phyloP scores from a whole-genome alignment of 2,888 invertebrate genomes.

The Pediacus dermestoides region DNA sequence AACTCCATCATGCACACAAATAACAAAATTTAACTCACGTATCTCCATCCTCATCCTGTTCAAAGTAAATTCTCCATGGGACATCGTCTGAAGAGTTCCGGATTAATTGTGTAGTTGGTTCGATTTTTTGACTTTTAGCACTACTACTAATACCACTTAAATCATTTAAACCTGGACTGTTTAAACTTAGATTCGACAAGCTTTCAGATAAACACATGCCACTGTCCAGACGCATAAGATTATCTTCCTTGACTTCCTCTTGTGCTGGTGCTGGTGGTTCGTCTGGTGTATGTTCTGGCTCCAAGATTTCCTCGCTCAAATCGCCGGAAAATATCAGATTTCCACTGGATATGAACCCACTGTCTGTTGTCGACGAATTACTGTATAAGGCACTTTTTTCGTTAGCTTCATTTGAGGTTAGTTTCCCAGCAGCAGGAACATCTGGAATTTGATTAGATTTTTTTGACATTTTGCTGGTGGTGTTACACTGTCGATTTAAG shows the following conservation, averaged over 20 bases:
- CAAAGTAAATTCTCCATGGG: slow-evolving; percentile 63
- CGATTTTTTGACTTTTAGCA: no score
- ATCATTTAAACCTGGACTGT: slow-evolving; percentile 47
- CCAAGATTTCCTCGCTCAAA: slow-evolving; percentile 29
- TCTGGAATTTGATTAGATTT: slow-evolving; percentile 34
- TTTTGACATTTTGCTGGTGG: no score
- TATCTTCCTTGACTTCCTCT: slow-evolving; percentile 17
- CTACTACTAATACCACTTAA: slow-evolving; percentile 26
- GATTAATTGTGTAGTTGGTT: no score
- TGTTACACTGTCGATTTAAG: no score
- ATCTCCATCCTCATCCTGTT: slow-evolving; percentile 81
- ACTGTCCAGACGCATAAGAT: slow-evolving; percentile 61
- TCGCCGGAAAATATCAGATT: slow-evolving; percentile 41
- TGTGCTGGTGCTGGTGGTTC: neutral
- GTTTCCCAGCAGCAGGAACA: slow-evolving; percentile 30
- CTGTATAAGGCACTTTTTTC: slow-evolving; percentile 37
- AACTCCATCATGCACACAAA: no score
- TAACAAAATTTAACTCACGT: slow-evolving; percentile 70
- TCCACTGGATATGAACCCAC: slow-evolving; percentile 46
- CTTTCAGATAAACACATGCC: slow-evolving; percentile 61
- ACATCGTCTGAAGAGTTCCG: slow-evolving; percentile 21
- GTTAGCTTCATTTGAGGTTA: slow-evolving; percentile 35
- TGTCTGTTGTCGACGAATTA: slow-evolving; percentile 38
- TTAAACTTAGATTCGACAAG: slow-evolving; percentile 58
- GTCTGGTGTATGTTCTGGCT: neutral